Evolutionary conservation across 2,113 vertebrate species (phyloP).

Genomic region (Oceanodroma tethys): DNA sequence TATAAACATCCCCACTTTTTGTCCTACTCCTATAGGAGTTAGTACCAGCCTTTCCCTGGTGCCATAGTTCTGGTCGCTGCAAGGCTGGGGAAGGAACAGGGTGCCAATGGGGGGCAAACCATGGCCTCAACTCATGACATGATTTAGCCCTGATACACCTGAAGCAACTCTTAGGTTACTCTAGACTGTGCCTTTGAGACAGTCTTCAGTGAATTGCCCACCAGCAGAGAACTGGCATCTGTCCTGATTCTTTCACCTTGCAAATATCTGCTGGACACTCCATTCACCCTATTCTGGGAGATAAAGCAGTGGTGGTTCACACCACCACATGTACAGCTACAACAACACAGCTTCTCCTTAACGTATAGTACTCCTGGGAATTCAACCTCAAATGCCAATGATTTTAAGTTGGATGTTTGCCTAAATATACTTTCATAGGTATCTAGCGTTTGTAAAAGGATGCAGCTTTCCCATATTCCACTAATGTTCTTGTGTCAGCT

Average conservation of each 20-base stretch:
- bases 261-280: neutral
- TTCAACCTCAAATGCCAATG: neutral
- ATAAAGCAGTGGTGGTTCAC: neutral
- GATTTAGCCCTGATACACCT: neutral
- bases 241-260: neutral
- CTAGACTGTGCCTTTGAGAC: neutral
- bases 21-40: neutral
- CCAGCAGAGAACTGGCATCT: neutral
- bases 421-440: neutral
- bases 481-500: neutral
- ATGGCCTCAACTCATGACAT: neutral
- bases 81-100: neutral
- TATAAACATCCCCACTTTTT: neutral
- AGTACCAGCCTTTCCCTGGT: neutral
- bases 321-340: neutral
- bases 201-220: neutral
- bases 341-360: neutral
- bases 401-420: neutral
- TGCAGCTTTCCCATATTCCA: neutral
- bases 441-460: neutral
- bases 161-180: neutral
- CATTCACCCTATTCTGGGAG: neutral
- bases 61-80: fast-evolving
- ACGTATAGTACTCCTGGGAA: neutral
- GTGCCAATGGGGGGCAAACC: neutral